A percentile compares a stretch with the other conserved stretches of the same genome.
Evolutionary conservation across 2,888 invertebrate species (phyloP).

Genomic region (Tipula unca): DNA sequence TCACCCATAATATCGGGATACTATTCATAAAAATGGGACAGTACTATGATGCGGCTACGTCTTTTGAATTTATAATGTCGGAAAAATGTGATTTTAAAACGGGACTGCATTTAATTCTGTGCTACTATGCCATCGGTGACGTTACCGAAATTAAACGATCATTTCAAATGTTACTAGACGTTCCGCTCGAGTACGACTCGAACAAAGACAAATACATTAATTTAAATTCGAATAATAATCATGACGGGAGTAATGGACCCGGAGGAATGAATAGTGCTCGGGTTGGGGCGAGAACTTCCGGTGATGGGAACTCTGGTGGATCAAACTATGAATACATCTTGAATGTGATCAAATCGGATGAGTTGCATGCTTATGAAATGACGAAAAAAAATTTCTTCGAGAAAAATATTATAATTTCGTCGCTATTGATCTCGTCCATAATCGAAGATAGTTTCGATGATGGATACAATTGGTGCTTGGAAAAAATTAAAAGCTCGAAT

Average conservation of each 20-base stretch:
- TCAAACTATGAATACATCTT: conserved; percentile 38
- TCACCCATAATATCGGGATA: conserved; percentile 91
- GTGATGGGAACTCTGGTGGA: neutral
- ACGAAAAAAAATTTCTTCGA: conserved; percentile 66
- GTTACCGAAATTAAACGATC: conserved; percentile 88
- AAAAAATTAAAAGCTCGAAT: conserved; percentile 84
- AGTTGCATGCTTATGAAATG: conserved; percentile 62
- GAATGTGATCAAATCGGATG: conserved; percentile 69
- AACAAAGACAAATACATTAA: conserved; percentile 52
- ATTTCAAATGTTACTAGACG: conserved; percentile 81
- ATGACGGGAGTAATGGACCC: neutral
- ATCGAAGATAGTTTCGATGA: conserved; percentile 62
- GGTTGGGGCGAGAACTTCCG: neutral
- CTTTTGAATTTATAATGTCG: conserved; percentile 97
- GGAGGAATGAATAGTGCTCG: neutral
- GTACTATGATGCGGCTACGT: conserved; percentile 91
- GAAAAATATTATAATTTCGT: conserved; percentile 72
- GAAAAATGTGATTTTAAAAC: conserved; percentile 85
- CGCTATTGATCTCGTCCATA: conserved; percentile 79
- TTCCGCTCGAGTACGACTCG: conserved; percentile 74
- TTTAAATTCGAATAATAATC: neutral
- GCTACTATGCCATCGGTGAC: conserved; percentile 83
- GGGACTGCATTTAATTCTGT: conserved; percentile 80
- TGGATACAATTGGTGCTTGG: conserved; percentile 85
- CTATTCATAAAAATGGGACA: conserved; percentile 93